Percentiles rank a stretch among this genome's conserved stretches.
These are phyloP conservation scores for Gobio occitaniae DNA, from an alignment of 2,797 vertebrate genomes.

Conservation along the genomic window DNA sequence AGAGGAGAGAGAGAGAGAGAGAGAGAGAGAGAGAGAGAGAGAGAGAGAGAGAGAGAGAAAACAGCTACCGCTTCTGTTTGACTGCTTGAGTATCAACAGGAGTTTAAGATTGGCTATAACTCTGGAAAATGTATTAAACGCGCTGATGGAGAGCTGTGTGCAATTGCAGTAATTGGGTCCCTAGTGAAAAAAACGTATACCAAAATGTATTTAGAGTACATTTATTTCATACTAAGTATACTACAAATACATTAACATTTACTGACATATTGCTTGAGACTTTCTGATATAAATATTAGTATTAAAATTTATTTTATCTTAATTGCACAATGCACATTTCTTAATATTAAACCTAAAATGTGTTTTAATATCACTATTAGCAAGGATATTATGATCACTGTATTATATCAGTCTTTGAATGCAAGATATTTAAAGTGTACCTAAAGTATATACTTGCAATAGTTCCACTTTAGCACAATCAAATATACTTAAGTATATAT, in stretches of 20 bases:
- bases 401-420: too few relatives aligned
- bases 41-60: background rate
- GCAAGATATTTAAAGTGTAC: too few relatives aligned
- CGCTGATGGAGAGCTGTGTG: background rate
- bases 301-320: too few relatives aligned
- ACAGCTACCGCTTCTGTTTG: background rate
- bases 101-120: slow-evolving; percentile 3
- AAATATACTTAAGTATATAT: too few relatives aligned
- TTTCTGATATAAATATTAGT: background rate
- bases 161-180: background rate
- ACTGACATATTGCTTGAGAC: background rate
- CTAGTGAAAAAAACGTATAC: background rate
- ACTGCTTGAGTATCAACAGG: background rate
- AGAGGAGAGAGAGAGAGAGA: too few relatives aligned
- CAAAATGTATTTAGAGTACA: background rate
- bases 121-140: background rate
- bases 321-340: too few relatives aligned
- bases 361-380: too few relatives aligned
- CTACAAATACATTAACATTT: background rate
- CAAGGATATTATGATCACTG: too few relatives aligned
- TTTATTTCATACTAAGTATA: background rate
- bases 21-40: too few relatives aligned
- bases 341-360: too few relatives aligned
- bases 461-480: too few relatives aligned
- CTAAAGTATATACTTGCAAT: too few relatives aligned